Evolutionary conservation across 2,113 vertebrate genomes (phyloP).

Genomic region (Narcine bancroftii): DNA sequence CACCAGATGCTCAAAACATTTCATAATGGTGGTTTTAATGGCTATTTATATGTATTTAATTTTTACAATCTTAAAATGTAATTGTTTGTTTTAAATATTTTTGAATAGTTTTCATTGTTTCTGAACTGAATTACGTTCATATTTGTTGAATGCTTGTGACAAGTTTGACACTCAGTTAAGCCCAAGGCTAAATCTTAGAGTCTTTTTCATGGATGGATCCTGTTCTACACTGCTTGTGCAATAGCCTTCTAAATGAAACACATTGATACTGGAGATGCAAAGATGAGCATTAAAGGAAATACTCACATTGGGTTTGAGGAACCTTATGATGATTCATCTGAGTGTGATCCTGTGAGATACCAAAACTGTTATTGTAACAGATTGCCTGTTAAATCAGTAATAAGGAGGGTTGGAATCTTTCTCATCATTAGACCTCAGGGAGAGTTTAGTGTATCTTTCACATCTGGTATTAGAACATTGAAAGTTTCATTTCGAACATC

Average conservation of each 20-base stretch:
- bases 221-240: no score
- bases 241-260: background rate
- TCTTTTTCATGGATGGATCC: no score
- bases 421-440: background rate
- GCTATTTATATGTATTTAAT: no score
- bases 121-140: no score
- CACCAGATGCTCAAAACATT: no score
- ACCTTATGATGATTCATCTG: background rate
- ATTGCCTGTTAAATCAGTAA: background rate
- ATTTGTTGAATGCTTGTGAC: no score
- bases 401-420: background rate
- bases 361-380: background rate
- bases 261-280: background rate
- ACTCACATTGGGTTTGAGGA: background rate
- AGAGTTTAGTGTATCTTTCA: background rate
- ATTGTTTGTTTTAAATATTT: no score
- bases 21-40: no score
- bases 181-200: no score
- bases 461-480: background rate
- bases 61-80: no score
- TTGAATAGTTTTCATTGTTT: no score
- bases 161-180: no score
- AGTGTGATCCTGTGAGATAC: background rate
- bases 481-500: background rate
- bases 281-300: background rate